Evolutionary conservation across 2,797 vertebrate genomes (phyloP).

Genomic region (Gambelia wislizenii): DNA sequence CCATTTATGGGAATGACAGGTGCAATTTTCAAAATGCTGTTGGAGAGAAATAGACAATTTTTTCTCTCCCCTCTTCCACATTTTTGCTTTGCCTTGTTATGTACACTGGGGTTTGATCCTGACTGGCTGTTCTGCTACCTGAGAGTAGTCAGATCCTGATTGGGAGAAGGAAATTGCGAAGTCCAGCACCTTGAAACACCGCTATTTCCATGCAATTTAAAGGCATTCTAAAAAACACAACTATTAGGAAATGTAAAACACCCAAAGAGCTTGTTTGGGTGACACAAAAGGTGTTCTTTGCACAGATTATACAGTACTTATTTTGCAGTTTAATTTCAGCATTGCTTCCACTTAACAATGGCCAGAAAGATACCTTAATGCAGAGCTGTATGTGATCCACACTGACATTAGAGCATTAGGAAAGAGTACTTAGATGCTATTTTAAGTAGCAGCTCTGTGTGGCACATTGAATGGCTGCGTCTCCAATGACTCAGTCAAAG

Average conservation of each 20-base stretch:
- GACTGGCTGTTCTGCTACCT: not conserved
- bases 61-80: accelerated
- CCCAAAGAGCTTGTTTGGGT: accelerated
- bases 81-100: not conserved
- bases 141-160: not conserved
- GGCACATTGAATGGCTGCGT: slow-evolving; percentile 58
- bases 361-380: slow-evolving; percentile 27
- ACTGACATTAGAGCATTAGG: slow-evolving; percentile 55
- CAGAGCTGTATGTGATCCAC: slow-evolving; percentile 35
- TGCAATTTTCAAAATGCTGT: not conserved
- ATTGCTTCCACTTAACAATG: not conserved
- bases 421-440: slow-evolving; percentile 69
- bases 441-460: slow-evolving; percentile 57
- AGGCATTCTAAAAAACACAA: not conserved
- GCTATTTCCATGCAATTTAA: not conserved
- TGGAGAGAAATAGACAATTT: not conserved
- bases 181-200: not conserved
- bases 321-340: not conserved
- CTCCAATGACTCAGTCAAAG: slow-evolving; percentile 66
- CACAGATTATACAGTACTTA: not conserved
- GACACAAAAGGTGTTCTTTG: not conserved
- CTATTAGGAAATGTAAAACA: not conserved
- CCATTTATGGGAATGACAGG: not conserved
- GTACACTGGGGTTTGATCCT: not conserved
- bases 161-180: too few relatives aligned